Percentiles rank a stretch among this genome's conserved stretches.
phyloP scores from a whole-genome alignment of 2,113 vertebrate genomes.

The Ahaetulla prasina region DNA sequence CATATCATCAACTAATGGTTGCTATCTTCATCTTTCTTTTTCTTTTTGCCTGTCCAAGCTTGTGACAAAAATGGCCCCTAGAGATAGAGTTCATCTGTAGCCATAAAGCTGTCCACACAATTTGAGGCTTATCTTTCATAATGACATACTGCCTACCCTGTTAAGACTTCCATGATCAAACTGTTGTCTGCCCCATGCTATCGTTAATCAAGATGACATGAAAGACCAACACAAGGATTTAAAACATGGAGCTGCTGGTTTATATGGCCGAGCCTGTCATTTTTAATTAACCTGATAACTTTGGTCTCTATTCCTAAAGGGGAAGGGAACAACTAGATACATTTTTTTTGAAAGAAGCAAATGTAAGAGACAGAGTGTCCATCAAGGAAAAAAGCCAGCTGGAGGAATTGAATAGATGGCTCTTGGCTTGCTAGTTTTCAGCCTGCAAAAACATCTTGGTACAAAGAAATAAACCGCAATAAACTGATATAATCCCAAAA shows the following conservation, averaged over 20 bases:
- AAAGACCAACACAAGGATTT: neutral
- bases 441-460: neutral
- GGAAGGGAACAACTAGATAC: neutral
- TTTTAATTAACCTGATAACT: neutral
- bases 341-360: neutral
- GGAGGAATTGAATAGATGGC: neutral
- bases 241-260: neutral
- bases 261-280: neutral
- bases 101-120: neutral
- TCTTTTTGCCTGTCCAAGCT: neutral
- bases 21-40: neutral
- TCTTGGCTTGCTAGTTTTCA: neutral
- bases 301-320: neutral
- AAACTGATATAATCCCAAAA: too few relatives aligned
- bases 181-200: neutral
- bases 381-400: too few relatives aligned
- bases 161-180: neutral
- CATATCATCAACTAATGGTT: neutral
- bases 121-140: neutral
- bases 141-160: neutral
- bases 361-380: neutral
- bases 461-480: neutral
- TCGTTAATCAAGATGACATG: slow-evolving; percentile 8
- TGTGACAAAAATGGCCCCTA: neutral
- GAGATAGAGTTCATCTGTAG: neutral